Percentiles rank a stretch among this genome's conserved stretches.
Evolutionary conservation across 1,140 invertebrate genomes (phyloP).

Genomic region (Anadara kagoshimensis): DNA sequence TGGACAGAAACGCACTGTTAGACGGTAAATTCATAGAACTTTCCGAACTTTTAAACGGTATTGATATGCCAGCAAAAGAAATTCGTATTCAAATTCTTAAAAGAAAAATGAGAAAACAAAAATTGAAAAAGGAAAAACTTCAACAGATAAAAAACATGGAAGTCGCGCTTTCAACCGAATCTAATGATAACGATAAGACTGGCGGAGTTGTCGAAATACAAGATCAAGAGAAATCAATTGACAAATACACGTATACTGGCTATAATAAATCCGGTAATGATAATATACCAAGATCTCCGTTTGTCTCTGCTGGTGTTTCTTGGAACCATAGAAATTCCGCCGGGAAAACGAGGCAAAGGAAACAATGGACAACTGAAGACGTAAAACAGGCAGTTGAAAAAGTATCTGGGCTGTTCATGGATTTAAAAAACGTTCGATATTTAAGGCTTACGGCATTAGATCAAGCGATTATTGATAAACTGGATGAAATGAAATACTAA

Average conservation of each 20-base stretch:
- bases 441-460: constrained; percentile 21
- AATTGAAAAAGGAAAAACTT: background rate
- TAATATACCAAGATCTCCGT: background rate
- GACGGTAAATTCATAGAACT: constrained; percentile 16
- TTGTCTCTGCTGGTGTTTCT: constrained; percentile 21
- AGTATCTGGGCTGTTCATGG: constrained; percentile 20
- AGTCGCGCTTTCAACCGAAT: background rate
- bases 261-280: background rate
- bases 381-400: constrained; percentile 18
- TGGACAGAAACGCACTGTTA: constrained; percentile 12
- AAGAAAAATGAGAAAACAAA: constrained; percentile 29
- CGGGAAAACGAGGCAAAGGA: background rate
- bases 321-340: constrained; percentile 5
- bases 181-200: background rate
- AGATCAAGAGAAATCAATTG: background rate
- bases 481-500: constrained; percentile 2
- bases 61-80: constrained; percentile 33
- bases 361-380: constrained; percentile 2
- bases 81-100: constrained; percentile 27
- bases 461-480: constrained; percentile 20
- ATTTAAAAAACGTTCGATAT: constrained; percentile 27
- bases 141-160: background rate
- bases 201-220: background rate
- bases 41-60: constrained; percentile 3
- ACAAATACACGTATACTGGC: background rate